Evolutionary conservation across 2,113 vertebrate genomes (phyloP).

Genomic region (Microcebus jonahi): DNA sequence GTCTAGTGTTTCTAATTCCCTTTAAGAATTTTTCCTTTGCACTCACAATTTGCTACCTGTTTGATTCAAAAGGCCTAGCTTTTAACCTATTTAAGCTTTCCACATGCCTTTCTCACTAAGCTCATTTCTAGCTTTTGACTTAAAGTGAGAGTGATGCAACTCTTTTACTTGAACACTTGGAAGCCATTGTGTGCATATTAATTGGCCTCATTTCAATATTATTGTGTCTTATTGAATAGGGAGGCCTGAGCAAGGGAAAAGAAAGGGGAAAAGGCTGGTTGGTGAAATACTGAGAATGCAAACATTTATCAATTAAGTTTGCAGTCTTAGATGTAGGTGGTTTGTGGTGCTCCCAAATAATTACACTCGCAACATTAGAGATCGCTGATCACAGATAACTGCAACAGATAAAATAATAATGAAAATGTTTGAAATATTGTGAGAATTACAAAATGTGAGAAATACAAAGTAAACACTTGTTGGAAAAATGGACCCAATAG

Average conservation of each 20-base stretch:
- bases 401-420: background rate
- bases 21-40: background rate
- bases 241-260: background rate
- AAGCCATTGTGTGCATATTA: background rate
- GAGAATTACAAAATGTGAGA: background rate
- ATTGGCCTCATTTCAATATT: background rate
- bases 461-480: background rate
- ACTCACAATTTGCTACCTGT: background rate
- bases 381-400: background rate
- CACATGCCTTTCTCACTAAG: background rate
- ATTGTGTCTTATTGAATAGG: background rate
- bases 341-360: background rate
- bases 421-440: background rate
- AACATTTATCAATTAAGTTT: background rate
- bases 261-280: background rate
- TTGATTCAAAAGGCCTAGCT: background rate
- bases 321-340: background rate
- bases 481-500: background rate
- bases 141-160: background rate
- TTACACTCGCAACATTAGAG: background rate
- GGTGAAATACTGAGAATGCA: background rate
- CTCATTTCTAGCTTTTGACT: background rate
- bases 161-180: background rate
- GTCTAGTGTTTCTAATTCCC: background rate
- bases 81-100: background rate